A percentile compares a stretch with the other conserved stretches of the same genome.
Conservation (phyloP, 2,888 invertebrate species). For the Notodonta dromedarius region DNA sequence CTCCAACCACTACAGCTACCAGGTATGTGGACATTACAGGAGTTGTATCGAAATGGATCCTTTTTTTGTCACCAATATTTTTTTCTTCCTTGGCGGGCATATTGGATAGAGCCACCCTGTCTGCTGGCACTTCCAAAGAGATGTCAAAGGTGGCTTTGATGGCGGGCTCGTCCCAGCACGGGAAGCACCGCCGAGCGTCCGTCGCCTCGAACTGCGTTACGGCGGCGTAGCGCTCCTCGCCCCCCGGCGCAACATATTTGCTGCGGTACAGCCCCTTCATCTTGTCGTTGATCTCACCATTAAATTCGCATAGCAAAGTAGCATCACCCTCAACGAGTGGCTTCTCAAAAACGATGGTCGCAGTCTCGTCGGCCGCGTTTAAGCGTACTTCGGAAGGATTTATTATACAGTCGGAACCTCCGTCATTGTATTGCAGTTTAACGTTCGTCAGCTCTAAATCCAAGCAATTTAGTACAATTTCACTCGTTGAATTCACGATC, state of each 20-base stretch:
- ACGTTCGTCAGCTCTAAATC: slow-evolving; percentile 89
- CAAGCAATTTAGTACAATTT: slow-evolving; percentile 90
- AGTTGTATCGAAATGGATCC: slow-evolving; percentile 90
- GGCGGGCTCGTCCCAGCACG: slow-evolving; percentile 99
- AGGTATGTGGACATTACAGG: slow-evolving; percentile 98
- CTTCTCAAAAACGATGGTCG: slow-evolving; percentile 86
- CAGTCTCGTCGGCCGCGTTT: slow-evolving; percentile 87
- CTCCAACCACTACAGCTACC: slow-evolving; percentile 96
- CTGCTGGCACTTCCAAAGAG: slow-evolving; percentile 90
- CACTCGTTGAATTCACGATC: slow-evolving; percentile 87
- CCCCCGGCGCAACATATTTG: slow-evolving; percentile 90
- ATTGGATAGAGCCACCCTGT: slow-evolving; percentile 95
- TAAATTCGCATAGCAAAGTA: slow-evolving; percentile 88
- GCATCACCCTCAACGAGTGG: slow-evolving; percentile 83
- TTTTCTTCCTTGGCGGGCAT: slow-evolving; percentile 89
- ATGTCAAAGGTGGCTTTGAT: slow-evolving; percentile 98
- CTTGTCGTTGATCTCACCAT: slow-evolving; percentile 95
- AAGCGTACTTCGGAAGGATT: slow-evolving; percentile 68
- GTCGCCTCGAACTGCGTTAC: slow-evolving; percentile 97
- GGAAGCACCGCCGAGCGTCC: slow-evolving; percentile 96
- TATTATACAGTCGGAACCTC: slow-evolving; percentile 54
- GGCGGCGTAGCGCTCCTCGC: slow-evolving; percentile 92
- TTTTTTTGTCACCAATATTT: slow-evolving; percentile 73
- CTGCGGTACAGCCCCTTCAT: slow-evolving; percentile 98
- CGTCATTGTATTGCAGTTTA: slow-evolving; percentile 78